Conservation (phyloP, 1,140 invertebrate genomes). For the Stegodyphus dumicola region DNA sequence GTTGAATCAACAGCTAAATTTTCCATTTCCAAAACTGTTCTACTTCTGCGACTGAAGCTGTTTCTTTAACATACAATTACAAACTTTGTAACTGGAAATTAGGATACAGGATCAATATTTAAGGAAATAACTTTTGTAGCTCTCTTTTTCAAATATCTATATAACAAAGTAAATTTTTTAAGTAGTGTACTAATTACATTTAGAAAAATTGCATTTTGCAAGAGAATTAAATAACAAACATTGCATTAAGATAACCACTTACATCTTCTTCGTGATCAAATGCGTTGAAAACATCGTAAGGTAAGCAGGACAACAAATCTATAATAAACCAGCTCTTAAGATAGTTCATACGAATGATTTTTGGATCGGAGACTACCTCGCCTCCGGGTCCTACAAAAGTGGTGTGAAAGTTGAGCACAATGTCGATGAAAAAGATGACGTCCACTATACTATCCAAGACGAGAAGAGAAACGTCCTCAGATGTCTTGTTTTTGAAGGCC, state of each 20-base stretch:
- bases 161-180: no score
- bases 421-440: slow-evolving; percentile 99
- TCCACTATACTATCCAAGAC: slow-evolving; percentile 99
- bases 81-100: no score
- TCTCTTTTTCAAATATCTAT: no score
- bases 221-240: neutral
- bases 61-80: no score
- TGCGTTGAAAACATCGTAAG: slow-evolving; percentile 99
- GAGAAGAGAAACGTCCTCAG: slow-evolving; percentile 96
- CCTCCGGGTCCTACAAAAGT: slow-evolving; percentile 98
- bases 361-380: slow-evolving; percentile 97
- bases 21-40: no score
- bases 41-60: no score
- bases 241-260: slow-evolving; percentile 70
- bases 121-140: no score
- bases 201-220: no score
- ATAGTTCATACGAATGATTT: slow-evolving; percentile 98
- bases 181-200: no score
- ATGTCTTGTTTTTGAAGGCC: slow-evolving; percentile 99
- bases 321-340: slow-evolving; percentile 99
- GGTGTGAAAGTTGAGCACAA: slow-evolving; percentile 99
- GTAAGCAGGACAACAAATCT: slow-evolving; percentile 97
- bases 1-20: no score
- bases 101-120: no score
- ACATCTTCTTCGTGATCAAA: slow-evolving; percentile 99